phyloP scores from a whole-genome alignment of 2,888 invertebrate genomes.

The Agrypnus murinus region DNA sequence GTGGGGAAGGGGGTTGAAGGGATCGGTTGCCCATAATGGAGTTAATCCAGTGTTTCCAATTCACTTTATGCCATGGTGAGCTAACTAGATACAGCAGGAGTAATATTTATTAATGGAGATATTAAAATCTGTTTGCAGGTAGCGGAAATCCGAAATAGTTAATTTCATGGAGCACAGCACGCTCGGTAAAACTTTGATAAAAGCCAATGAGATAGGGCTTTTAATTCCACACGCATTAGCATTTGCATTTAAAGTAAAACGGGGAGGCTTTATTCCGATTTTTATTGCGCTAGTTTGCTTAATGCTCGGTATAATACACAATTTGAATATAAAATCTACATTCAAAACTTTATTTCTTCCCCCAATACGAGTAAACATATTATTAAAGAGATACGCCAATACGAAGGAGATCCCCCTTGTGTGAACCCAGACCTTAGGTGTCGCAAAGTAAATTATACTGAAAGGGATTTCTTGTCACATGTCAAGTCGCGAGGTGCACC shows the following conservation, averaged over 20 bases:
- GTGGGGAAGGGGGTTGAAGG: too few relatives aligned
- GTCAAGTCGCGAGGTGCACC: slow-evolving; percentile 62
- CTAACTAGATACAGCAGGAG: slow-evolving; percentile 6
- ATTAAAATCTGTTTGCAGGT: slow-evolving; percentile 49
- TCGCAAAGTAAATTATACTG: slow-evolving; percentile 67
- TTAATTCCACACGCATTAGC: slow-evolving; percentile 51
- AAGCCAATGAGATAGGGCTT: slow-evolving; percentile 47
- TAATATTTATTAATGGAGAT: slow-evolving; percentile 44
- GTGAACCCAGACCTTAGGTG: slow-evolving; percentile 56
- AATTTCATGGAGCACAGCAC: slow-evolving; percentile 46
- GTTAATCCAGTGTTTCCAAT: slow-evolving; percentile 28
- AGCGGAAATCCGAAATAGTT: slow-evolving; percentile 47
- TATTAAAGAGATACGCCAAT: slow-evolving; percentile 46
- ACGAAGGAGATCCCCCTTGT: slow-evolving; percentile 32
- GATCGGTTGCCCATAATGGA: not conserved
- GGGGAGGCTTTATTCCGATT: slow-evolving; percentile 50
- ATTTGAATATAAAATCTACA: slow-evolving; percentile 55
- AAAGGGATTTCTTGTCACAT: slow-evolving; percentile 68
- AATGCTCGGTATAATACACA: slow-evolving; percentile 45
- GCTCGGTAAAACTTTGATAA: slow-evolving; percentile 50
- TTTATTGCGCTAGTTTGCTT: slow-evolving; percentile 52
- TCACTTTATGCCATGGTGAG: slow-evolving; percentile 9
- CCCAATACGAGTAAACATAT: slow-evolving; percentile 50
- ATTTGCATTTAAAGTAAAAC: slow-evolving; percentile 52
- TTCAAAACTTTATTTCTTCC: slow-evolving; percentile 51